phyloP scores from a whole-genome alignment of 2,888 invertebrate genomes.

The Siphlonurus alternatus region DNA sequence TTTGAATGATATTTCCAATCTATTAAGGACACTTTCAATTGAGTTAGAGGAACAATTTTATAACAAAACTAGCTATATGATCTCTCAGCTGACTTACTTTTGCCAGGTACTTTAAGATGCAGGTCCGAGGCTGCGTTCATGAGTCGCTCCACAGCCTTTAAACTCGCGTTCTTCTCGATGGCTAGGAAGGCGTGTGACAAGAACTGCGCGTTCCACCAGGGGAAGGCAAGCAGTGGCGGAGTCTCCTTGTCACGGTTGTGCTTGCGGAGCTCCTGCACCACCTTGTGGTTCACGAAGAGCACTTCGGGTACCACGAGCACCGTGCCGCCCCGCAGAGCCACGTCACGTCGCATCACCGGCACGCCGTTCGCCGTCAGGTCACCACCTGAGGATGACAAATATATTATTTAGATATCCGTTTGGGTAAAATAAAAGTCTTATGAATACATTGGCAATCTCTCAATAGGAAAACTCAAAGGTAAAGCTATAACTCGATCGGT shows the following conservation, averaged over 20 bases:
- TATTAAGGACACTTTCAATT: too few relatives aligned
- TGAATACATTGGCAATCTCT: too few relatives aligned
- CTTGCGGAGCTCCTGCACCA: constrained; percentile 41
- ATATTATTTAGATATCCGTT: too few relatives aligned
- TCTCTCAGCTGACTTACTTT: constrained; percentile 22
- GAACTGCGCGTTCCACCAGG: constrained; percentile 47
- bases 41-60: too few relatives aligned
- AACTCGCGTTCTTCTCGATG: constrained; percentile 31
- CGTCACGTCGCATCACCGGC: constrained; percentile 38
- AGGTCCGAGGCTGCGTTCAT: constrained; percentile 40
- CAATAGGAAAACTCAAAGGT: too few relatives aligned
- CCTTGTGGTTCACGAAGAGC: constrained; percentile 41
- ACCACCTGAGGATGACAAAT: constrained; percentile 21
- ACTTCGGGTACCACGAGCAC: constrained; percentile 45
- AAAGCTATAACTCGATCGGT: too few relatives aligned
- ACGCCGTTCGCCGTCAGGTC: constrained; percentile 39
- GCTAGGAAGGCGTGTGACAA: constrained; percentile 42
- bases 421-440: too few relatives aligned
- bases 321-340: constrained; percentile 40
- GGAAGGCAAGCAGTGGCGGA: constrained; percentile 42
- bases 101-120: constrained; percentile 41
- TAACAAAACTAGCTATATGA: too few relatives aligned
- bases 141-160: constrained; percentile 39
- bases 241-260: constrained; percentile 47
- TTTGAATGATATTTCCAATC: too few relatives aligned